Conservation (phyloP, 2,113 vertebrate species). For the Anhinga rufa region DNA sequence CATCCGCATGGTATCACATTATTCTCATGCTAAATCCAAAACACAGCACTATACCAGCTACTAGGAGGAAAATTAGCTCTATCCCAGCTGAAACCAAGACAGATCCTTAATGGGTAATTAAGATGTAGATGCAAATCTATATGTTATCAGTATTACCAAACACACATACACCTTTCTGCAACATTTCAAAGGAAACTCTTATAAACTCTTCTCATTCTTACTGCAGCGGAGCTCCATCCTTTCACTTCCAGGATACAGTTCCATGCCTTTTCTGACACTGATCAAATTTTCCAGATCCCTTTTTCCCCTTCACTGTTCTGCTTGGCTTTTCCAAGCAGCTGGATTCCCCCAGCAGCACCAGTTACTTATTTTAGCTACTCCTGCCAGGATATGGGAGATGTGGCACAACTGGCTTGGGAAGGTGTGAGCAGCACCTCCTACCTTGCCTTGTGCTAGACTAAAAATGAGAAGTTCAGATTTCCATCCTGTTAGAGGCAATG, state of each 20-base stretch:
- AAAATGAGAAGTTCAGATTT: background rate
- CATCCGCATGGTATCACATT: no score
- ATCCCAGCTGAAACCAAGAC: no score
- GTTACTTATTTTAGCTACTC: background rate
- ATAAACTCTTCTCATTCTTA: background rate
- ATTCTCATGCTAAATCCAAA: no score
- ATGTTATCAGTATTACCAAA: background rate
- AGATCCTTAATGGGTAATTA: background rate
- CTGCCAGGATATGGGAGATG: background rate
- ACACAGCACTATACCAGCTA: no score
- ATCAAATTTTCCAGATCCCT: background rate
- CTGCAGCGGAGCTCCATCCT: background rate
- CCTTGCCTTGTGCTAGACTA: background rate
- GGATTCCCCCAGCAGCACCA: background rate
- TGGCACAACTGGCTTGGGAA: background rate
- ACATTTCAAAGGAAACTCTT: background rate
- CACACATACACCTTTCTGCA: background rate
- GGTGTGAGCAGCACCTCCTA: background rate
- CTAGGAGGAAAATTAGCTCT: no score
- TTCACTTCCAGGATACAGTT: background rate
- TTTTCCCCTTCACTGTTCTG: background rate
- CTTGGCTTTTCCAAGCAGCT: background rate
- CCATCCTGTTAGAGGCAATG: background rate
- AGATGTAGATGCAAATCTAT: background rate
- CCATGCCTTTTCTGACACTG: background rate